phyloP scores from a whole-genome alignment of 23 tunicate genomes.

The Ascidia mentula region DNA sequence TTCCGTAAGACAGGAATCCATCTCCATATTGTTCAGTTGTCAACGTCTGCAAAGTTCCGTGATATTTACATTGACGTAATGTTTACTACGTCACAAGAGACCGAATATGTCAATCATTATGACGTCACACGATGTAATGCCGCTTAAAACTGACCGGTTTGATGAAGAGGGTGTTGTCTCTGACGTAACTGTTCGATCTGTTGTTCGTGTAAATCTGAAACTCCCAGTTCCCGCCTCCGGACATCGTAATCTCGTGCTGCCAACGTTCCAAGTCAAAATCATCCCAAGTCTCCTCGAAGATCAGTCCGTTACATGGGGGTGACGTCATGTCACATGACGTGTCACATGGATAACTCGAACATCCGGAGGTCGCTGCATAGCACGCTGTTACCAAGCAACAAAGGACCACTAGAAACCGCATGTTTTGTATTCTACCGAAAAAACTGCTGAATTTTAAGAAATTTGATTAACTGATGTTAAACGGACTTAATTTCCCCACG shows the following conservation, averaged over 20 bases:
- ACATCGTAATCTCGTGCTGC: conserved; percentile 88
- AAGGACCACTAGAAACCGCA: too few species aligned
- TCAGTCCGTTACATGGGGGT: conserved; percentile 73
- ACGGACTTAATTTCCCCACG: too few species aligned
- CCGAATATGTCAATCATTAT: too few species aligned
- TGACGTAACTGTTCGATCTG: conserved; percentile 74
- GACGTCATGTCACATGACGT: conserved; percentile 35
- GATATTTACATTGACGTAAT: neutral
- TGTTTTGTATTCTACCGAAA: too few species aligned
- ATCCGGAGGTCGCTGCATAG: neutral
- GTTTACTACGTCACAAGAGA: neutral
- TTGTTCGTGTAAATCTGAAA: conserved; percentile 80
- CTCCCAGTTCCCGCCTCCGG: conserved; percentile 95
- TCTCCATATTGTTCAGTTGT: conserved; percentile 84
- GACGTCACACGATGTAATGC: neutral
- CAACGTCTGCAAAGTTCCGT: conserved; percentile 56
- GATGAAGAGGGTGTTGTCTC: conserved; percentile 79
- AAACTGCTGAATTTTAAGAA: too few species aligned
- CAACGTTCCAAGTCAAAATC: conserved; percentile 63
- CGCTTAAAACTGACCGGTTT: conserved; percentile 47
- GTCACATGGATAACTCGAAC: conserved; percentile 58
- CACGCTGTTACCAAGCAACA: too few species aligned
- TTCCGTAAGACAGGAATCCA: conserved; percentile 56
- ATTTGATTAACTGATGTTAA: too few species aligned
- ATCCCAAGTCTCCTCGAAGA: conserved; percentile 86